Evolutionary conservation across 2,113 vertebrate genomes (phyloP), one percentile per base, ranked within the genome.

Genomic region (Phodopus roborovskii): DNA sequence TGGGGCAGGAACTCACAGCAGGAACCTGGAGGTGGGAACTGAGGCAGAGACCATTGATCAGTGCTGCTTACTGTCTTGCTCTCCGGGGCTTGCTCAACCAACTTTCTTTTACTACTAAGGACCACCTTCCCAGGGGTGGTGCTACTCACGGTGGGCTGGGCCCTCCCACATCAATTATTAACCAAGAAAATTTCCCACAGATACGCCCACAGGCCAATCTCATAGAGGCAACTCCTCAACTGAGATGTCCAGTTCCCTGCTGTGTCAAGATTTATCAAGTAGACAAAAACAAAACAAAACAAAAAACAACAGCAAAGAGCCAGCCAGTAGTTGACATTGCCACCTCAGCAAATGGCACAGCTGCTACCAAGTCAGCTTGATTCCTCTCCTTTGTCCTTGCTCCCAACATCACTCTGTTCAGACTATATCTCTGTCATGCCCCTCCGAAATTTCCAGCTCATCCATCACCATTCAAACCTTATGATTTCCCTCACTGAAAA

Each of bases 361-460:
- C 30, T 33, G 0, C 64, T 30, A 0, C 9, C 36, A 81, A 2
- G 39, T 48, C 1, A 2, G 42, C 93, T 42, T 88, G 4, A 4
- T 53, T 58, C 58, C 17, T n/a, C 45, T 92, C 42, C 85, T 33
- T 86, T 33, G 0, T n/a, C 75, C 85, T 91, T 39, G 17, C 22
- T 53, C 53, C 36, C 11, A 50, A 20, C 48, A 39, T 36, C 36
- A 84, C 60, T 24, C n/a, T 53, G 42, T 90, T 30, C 33, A 90
- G 1, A 10, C 26, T 0, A 0, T 0, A n/a, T 26, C 39, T 33
- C 7, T 7, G 30, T 9, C 33, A 4, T 4, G 7, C 10, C 28
- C 30, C 73, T 30, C 30, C 0, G 45, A 15, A 5, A 17, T 64
- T 71, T 26, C 10, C 33, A 58, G 3, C 7, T 16, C 24, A n/a